Base-by-base conservation (phyloP, 2,888 invertebrate genomes). In the Tenthredo distinguenda region DNA sequence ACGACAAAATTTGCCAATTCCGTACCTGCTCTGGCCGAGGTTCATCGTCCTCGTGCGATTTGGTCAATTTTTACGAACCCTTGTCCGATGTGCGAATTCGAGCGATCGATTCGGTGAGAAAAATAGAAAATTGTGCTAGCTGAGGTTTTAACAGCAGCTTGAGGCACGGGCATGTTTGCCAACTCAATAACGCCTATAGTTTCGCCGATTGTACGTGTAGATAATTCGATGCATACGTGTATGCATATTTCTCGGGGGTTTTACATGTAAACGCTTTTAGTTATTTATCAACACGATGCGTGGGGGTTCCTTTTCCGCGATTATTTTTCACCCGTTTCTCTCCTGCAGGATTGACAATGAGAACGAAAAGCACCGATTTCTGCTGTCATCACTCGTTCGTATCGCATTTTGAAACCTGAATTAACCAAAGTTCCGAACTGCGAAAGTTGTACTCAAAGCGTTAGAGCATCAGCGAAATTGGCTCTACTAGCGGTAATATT, bases 401-500 rank as follows among this genome's bases (percentile, higher is more conserved):
- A 50, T 47, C 74, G 43, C 26, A 47, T 10, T 74, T 12, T 47
- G 31, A 31, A 31, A 76, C 15, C 77, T 77, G 34, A 76, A 76
- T 76, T 55, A 77, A 77, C 50, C 50, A 50, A 77, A 77, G 55
- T 55, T 77, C 18, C 18, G 31, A 77, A 40, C 26, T 26, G 7
- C 55, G 12, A 40, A 34, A 79, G 62, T 79, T n/a, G 21, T 31
- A 34, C 34, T 34, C 21, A 34, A 26, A 62, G 40, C 43, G 58
- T 62, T 40, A 15, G 37, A 34, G 77, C n/a, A 77, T 77, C 77
- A 77, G 15, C 77, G 77, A 77, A 55, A 77, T 81, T 58, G 40
- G 40, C 62, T 62, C 62, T 15, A 40, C 40, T 62, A 18, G 12
- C 10, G 62, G 40, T 37, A 40, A 81, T 81, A 81, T 81, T 81